These are phyloP conservation scores for Ormyrus thymus DNA, from an alignment of 2,888 invertebrate species.

Conservation along the genomic window DNA sequence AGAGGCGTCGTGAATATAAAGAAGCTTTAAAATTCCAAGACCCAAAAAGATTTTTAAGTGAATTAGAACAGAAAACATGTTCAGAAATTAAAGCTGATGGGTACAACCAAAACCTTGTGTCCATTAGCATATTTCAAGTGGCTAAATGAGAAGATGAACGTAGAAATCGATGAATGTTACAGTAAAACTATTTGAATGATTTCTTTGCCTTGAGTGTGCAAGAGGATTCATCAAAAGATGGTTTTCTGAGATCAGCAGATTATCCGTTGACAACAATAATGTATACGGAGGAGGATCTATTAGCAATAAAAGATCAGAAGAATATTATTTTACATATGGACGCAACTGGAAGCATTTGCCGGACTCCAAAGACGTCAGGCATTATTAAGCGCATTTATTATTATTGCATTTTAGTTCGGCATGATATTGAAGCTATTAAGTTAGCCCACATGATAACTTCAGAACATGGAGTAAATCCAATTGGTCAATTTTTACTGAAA, in stretches of 20 bases:
- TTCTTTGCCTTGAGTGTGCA: too few relatives aligned
- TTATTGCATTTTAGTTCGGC: slow-evolving; percentile 41
- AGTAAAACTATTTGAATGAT: too few relatives aligned
- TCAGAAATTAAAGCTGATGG: too few relatives aligned
- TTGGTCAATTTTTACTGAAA: slow-evolving; percentile 41
- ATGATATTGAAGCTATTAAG: slow-evolving; percentile 22
- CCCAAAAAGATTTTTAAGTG: too few relatives aligned
- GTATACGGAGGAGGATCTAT: slow-evolving; percentile 36
- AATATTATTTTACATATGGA: slow-evolving; percentile 54
- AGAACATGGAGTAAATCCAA: slow-evolving; percentile 43
- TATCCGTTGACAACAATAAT: slow-evolving; percentile 36
- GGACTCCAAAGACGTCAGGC: slow-evolving; percentile 44
- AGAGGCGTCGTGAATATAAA: too few relatives aligned
- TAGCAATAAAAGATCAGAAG: slow-evolving; percentile 17
- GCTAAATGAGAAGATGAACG: too few relatives aligned
- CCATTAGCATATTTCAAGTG: too few relatives aligned
- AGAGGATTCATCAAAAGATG: too few relatives aligned
- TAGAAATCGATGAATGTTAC: too few relatives aligned
- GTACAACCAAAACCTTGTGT: too few relatives aligned
- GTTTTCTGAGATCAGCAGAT: slow-evolving; percentile 18
- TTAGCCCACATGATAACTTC: slow-evolving; percentile 50
- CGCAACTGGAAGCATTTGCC: slow-evolving; percentile 52
- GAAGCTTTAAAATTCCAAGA: too few relatives aligned
- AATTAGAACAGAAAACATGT: too few relatives aligned
- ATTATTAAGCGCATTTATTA: slow-evolving; percentile 51